A percentile compares a stretch with the other conserved stretches of the same genome.
Conservation (phyloP, 1,140 invertebrate genomes). For the Himalopsyche phryganea region DNA sequence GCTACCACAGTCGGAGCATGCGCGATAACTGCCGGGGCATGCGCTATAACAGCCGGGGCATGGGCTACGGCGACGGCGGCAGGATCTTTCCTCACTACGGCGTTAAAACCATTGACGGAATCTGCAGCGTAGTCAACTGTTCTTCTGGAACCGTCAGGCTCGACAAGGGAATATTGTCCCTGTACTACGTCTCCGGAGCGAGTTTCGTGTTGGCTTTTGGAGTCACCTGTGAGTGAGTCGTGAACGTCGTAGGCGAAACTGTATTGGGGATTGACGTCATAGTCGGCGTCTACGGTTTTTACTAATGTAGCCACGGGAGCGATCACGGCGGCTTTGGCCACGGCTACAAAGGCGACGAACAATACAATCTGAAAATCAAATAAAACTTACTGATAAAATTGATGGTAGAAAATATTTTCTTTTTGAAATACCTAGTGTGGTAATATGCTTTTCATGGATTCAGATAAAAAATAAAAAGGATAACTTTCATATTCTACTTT, state of each 20-base stretch:
- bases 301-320: conserved; percentile 1
- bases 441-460: no score
- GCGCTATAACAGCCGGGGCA: conserved; percentile 18
- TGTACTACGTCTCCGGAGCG: conserved; percentile 58
- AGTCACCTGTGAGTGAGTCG: conserved; percentile 60
- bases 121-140: conserved; percentile 53
- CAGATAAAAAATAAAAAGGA: no score
- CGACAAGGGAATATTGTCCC: conserved; percentile 53
- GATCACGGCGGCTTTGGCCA: conserved; percentile 27
- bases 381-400: no score
- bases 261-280: conserved; percentile 53
- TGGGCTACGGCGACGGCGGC: conserved; percentile 38
- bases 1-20: neutral
- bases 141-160: conserved; percentile 54
- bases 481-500: no score
- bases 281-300: conserved; percentile 37
- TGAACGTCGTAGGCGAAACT: conserved; percentile 59
- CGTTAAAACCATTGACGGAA: conserved; percentile 44
- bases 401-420: no score
- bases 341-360: conserved; percentile 22
- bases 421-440: no score
- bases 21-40: conserved; percentile 30
- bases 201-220: conserved; percentile 59
- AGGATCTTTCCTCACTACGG: conserved; percentile 1
- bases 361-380: neutral